These are phyloP conservation scores for Scaptomyza caliginosa DNA, from an alignment of 2,888 invertebrate species.

Conservation along the genomic window DNA sequence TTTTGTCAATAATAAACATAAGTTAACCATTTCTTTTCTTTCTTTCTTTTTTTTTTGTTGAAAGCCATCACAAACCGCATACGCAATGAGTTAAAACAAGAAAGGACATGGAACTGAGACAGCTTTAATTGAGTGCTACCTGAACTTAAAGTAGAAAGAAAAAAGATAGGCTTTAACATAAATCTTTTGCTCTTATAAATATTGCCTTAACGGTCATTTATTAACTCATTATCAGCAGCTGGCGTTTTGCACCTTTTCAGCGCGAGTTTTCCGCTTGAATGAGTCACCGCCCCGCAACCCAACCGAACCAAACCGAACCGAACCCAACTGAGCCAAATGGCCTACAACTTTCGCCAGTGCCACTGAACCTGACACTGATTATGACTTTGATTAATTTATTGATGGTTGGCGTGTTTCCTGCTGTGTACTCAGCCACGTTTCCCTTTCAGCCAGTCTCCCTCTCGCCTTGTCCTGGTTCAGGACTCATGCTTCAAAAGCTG, in stretches of 20 bases:
- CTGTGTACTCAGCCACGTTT: conserved; percentile 45
- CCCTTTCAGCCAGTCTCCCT: neutral
- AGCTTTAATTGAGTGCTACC: neutral
- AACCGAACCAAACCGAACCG: conserved; percentile 10
- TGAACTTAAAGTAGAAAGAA: neutral
- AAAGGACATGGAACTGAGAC: neutral
- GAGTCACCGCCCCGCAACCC: conserved; percentile 23
- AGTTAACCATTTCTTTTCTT: conserved; percentile 66
- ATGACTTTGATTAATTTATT: conserved; percentile 83
- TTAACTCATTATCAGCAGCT: conserved; percentile 72
- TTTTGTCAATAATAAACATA: conserved; percentile 76
- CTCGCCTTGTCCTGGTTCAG: neutral
- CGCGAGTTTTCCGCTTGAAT: conserved; percentile 57
- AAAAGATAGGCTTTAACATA: conserved; percentile 26
- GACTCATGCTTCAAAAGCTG: conserved; percentile 11
- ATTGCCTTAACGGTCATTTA: conserved; percentile 67
- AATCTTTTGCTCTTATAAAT: conserved; percentile 53
- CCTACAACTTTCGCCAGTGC: conserved; percentile 60
- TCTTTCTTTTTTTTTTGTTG: conserved; percentile 52
- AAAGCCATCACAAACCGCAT: conserved; percentile 55
- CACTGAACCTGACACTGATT: conserved; percentile 80
- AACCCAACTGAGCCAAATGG: conserved; percentile 25
- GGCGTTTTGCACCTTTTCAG: conserved; percentile 71
- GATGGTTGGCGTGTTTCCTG: conserved; percentile 81
- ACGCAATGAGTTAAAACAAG: conserved; percentile 37